Percentiles rank a stretch among this genome's conserved stretches.
These are phyloP conservation scores for Scaptomyza montana DNA, from an alignment of 1,140 invertebrate genomes.

Conservation along the genomic window DNA sequence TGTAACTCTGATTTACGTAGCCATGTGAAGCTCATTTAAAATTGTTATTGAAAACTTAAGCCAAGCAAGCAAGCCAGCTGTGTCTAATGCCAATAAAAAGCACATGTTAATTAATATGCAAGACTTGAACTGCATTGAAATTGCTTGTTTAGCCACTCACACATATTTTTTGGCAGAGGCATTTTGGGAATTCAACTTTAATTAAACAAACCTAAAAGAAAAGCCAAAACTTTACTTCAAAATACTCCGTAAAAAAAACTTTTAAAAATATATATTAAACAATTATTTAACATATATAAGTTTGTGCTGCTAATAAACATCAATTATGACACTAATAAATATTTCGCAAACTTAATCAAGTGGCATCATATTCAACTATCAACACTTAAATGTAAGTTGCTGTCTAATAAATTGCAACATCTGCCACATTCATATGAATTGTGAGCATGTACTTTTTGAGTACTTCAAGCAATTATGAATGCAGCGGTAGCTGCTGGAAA, in stretches of 20 bases:
- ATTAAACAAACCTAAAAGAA: background rate
- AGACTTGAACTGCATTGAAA: conserved; percentile 1
- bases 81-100: background rate
- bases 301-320: background rate
- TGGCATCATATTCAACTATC: conserved; percentile 12
- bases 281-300: no score
- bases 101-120: background rate
- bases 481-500: conserved; percentile 66
- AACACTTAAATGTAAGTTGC: conserved; percentile 9
- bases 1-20: no score
- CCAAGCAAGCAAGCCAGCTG: no score
- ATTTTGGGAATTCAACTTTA: conserved; percentile 15
- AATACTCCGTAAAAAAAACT: background rate
- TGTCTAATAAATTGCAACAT: conserved; percentile 20
- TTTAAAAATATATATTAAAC: background rate
- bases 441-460: conserved; percentile 16
- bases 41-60: no score
- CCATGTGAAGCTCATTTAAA: no score
- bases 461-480: conserved; percentile 55
- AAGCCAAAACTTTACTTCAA: background rate
- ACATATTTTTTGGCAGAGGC: conserved; percentile 5
- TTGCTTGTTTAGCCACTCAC: conserved; percentile 8
- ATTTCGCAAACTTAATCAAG: background rate
- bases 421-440: conserved; percentile 52
- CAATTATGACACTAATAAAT: conserved; percentile 6